phyloP scores from a whole-genome alignment of 1,140 invertebrate species.

The Papilio glaucus region DNA sequence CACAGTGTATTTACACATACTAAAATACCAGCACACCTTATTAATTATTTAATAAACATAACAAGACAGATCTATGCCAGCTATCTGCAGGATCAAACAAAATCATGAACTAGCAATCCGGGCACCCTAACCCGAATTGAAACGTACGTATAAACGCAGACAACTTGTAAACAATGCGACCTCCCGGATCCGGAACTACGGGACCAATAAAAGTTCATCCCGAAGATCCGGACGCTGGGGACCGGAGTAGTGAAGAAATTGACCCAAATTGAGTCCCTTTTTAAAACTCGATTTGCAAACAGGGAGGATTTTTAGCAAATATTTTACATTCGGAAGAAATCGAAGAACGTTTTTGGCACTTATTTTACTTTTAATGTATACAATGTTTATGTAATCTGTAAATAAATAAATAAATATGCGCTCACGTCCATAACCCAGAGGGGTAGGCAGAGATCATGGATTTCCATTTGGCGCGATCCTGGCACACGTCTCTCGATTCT shows the following conservation, averaged over 20 bases:
- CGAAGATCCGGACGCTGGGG: constrained; percentile 47
- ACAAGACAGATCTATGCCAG: not conserved
- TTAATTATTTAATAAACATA: not conserved
- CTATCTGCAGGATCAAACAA: constrained; percentile 15
- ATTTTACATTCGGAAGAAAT: constrained; percentile 26
- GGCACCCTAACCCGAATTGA: not conserved
- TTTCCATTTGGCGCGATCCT: no score
- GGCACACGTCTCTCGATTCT: no score
- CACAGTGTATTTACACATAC: no score
- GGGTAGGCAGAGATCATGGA: no score
- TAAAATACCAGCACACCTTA: no score
- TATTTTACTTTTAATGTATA: constrained; percentile 14
- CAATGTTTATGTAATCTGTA: no score
- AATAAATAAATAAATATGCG: no score
- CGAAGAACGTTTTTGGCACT: constrained; percentile 38
- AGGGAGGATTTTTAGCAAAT: constrained; percentile 38
- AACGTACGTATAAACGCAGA: constrained; percentile 22
- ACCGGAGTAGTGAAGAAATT: constrained; percentile 47
- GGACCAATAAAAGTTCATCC: constrained; percentile 57
- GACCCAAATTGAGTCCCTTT: constrained; percentile 53
- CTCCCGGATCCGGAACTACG: constrained; percentile 44
- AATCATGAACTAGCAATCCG: constrained; percentile 3
- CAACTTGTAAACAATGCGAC: constrained; percentile 38
- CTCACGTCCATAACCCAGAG: no score
- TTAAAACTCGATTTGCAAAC: constrained; percentile 54